Percentiles rank a stretch among this genome's conserved stretches.
These are phyloP conservation scores for Brachionus rotundiformis DNA, from an alignment of 1,140 invertebrate genomes.

Conservation along the genomic window DNA sequence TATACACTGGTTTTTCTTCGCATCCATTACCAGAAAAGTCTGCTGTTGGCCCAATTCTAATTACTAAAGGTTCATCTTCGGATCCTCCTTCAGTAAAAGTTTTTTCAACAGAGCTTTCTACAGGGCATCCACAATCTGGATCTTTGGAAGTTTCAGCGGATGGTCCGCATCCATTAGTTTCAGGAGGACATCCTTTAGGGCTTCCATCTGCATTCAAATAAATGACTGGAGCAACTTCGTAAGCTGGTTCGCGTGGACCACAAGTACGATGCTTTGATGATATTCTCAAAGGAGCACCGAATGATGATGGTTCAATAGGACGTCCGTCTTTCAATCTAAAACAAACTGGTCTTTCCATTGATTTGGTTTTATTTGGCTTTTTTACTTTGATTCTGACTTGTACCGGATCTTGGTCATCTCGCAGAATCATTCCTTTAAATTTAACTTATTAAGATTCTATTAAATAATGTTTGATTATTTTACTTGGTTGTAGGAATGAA, in stretches of 20 bases:
- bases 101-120: not conserved
- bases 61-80: conserved; percentile 1
- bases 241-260: not conserved
- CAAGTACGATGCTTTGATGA: not conserved
- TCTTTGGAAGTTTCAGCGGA: not conserved
- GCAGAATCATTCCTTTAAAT: not conserved
- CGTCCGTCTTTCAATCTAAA: conserved; percentile 12
- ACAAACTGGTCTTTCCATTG: conserved; percentile 12
- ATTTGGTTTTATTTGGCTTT: conserved; percentile 7
- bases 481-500: conserved; percentile 2
- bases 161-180: not conserved
- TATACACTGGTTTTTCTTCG: conserved; percentile 31
- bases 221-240: conserved; percentile 5
- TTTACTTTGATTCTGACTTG: conserved; percentile 17
- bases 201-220: not conserved
- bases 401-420: not conserved
- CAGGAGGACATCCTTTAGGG: not conserved
- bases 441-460: not conserved
- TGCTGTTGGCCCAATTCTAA: conserved; percentile 1
- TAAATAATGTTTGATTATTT: not conserved
- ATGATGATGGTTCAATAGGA: not conserved
- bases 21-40: conserved; percentile 4
- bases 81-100: not conserved
- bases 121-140: conserved; percentile 12
- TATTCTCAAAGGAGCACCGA: not conserved